Base-by-base conservation (phyloP, 2,113 vertebrate genomes). In the Bucco capensis region DNA sequence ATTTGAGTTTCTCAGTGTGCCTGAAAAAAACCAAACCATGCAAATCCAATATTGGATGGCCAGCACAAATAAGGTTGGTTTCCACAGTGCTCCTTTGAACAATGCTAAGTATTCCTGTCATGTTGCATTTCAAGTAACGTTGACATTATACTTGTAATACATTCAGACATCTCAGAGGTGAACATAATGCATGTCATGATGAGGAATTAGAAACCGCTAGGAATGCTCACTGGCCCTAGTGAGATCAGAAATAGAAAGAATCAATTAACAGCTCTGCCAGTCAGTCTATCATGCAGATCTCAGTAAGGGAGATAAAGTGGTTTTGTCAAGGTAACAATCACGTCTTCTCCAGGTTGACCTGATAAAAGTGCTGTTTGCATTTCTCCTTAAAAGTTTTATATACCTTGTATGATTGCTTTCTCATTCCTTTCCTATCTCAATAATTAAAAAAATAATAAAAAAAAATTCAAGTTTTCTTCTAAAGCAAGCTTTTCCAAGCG, bases 251-350 rank as follows among this genome's bases (percentile, higher is more conserved):
- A 93, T 71, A 83, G 69, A 81, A 86, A 83, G 77, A 88, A 92
- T 90, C 83, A 95, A 87, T 97, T 96, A 96, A 95, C 88, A 95
- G 93, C 64, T 95, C 80, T 93, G 77, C 38, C 82, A 94, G 58
- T 92, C 95, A 91, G 57, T 73, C 86, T 94, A 93, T 84, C 49
- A 24, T 56, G 70, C 38, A 92, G 76, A 91, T 88, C 70, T 89
- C 77, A 64, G 76, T 71, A 90, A 91, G 58, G 62, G 40, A 94
- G 88, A 89, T 51, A 94, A 94, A 79, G 58, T 28, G 76, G 87
- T 96, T 97, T 94, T 93, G 50, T 96, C 90, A 92, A 95, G 89
- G 91, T 94, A 95, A 84, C 83, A 83, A 90, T 87, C 69, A 40
- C 66, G 71, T 86, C 86, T 96, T 93, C 79, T 94, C 66, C 38